A percentile compares a stretch with the other conserved stretches of the same genome.
Conservation (phyloP, 2,797 vertebrate species). For the Bradypodion pumilum region DNA sequence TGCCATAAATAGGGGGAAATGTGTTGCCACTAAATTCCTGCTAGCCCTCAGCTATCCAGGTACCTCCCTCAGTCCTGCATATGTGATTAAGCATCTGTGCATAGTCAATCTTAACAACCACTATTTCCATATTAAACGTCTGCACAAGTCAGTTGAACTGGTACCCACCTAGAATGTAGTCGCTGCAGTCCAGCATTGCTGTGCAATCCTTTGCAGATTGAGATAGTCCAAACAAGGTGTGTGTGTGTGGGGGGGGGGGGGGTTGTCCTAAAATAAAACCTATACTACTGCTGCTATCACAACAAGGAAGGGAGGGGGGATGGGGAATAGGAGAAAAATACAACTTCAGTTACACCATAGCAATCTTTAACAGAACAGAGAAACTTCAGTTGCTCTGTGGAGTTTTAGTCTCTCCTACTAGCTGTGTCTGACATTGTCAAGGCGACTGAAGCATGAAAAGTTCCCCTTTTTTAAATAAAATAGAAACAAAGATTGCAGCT, state of each 20-base stretch:
- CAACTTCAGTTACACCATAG: slow-evolving; percentile 79
- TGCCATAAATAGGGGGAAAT: slow-evolving; percentile 43
- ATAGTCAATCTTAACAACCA: slow-evolving; percentile 71
- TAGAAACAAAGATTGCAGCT: slow-evolving; percentile 99
- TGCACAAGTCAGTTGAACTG: slow-evolving; percentile 70
- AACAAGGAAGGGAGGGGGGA: slow-evolving; percentile 69
- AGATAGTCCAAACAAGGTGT: slow-evolving; percentile 72
- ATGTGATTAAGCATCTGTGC: slow-evolving; percentile 72
- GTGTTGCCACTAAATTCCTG: slow-evolving; percentile 53
- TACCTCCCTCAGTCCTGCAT: slow-evolving; percentile 59
- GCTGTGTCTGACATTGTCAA: slow-evolving; percentile 90
- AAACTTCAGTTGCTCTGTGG: slow-evolving; percentile 82
- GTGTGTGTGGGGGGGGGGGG: slow-evolving; percentile 46
- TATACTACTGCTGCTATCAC: slow-evolving; percentile 68
- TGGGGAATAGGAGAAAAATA: slow-evolving; percentile 67
- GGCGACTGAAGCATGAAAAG: slow-evolving; percentile 95
- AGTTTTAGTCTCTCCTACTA: slow-evolving; percentile 82
- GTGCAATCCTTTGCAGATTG: slow-evolving; percentile 72
- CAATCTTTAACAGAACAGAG: slow-evolving; percentile 79
- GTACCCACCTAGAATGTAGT: slow-evolving; percentile 84
- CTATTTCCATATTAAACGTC: slow-evolving; percentile 74
- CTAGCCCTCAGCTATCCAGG: slow-evolving; percentile 61
- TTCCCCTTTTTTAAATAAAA: slow-evolving; percentile 93
- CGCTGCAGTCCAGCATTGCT: slow-evolving; percentile 84
- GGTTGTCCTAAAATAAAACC: slow-evolving; percentile 72